Conservation (phyloP, 2,113 vertebrate species). For the Pachypanchax playfairii region DNA sequence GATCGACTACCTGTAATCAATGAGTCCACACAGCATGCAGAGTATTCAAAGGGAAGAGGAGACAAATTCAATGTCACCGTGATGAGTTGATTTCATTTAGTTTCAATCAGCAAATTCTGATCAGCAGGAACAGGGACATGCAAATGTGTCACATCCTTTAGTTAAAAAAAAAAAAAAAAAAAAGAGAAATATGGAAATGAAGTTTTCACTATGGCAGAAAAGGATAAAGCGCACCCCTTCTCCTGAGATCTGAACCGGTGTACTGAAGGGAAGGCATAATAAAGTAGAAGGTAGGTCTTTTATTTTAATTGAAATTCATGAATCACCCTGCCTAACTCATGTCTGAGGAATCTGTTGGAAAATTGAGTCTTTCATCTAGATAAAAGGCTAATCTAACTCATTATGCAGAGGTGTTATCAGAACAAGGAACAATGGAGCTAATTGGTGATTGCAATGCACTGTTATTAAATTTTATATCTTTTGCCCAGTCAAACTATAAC, state of each 20-base stretch:
- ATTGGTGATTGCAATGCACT: conserved; percentile 76
- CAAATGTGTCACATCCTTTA: conserved; percentile 76
- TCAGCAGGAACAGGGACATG: conserved; percentile 75
- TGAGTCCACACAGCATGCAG: conserved; percentile 63
- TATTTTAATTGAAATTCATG: conserved; percentile 84
- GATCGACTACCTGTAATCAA: conserved; percentile 80
- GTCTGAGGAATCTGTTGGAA: conserved; percentile 79
- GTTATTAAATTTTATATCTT: conserved; percentile 73
- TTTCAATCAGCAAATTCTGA: conserved; percentile 82
- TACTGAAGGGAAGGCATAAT: conserved; percentile 75
- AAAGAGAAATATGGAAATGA: conserved; percentile 76
- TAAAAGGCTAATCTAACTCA: conserved; percentile 84
- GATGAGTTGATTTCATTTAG: conserved; percentile 78
- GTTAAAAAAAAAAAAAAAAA: conserved; percentile 51
- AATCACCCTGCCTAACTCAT: conserved; percentile 77
- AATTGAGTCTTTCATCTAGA: conserved; percentile 83
- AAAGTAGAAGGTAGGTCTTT: conserved; percentile 77
- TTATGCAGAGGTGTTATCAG: conserved; percentile 82
- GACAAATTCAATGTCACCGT: conserved; percentile 75
- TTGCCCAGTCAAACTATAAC: conserved; percentile 48
- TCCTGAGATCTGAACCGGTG: conserved; percentile 73
- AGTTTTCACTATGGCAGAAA: conserved; percentile 71
- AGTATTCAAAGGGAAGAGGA: conserved; percentile 69
- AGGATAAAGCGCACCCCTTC: conserved; percentile 66
- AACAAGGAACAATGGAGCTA: conserved; percentile 77